Percentiles rank a stretch among this genome's conserved stretches.
Evolutionary conservation across 2,113 vertebrate species (phyloP).

Genomic region (Diphyllodes magnificus): DNA sequence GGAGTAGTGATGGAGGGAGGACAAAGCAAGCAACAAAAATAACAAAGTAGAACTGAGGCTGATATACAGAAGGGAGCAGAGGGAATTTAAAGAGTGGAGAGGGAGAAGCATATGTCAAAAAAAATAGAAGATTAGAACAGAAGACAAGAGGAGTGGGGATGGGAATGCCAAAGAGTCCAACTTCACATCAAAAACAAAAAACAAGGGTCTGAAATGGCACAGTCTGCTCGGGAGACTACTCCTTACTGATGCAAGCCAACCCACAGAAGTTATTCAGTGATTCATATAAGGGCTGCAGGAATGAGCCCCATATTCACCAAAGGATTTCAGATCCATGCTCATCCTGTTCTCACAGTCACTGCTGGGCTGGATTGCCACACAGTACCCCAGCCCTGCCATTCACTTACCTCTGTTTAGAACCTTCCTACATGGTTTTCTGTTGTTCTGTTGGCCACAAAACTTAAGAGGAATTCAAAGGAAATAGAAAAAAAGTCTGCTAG

Average conservation of each 20-base stretch:
- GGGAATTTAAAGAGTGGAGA: constrained; percentile 28
- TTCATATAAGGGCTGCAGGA: background rate
- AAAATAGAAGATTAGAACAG: constrained; percentile 19
- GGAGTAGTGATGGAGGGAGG: background rate
- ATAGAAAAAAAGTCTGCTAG: background rate
- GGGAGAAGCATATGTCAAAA: background rate
- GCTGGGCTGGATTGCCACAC: background rate
- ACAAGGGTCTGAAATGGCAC: background rate
- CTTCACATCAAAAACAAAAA: constrained; percentile 2
- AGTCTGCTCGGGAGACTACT: background rate
- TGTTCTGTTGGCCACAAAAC: background rate
- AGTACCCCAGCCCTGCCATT: fast-evolving
- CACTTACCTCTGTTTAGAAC: background rate
- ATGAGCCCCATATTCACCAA: background rate
- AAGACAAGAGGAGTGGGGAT: background rate
- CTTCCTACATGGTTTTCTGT: background rate
- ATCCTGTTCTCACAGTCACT: background rate
- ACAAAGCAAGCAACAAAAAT: constrained; percentile 34
- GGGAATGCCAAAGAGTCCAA: background rate
- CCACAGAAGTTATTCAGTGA: background rate
- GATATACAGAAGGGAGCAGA: background rate
- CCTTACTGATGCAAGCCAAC: background rate
- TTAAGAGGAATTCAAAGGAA: background rate
- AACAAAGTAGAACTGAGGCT: constrained; percentile 1
- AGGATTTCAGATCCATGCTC: background rate